Evolutionary conservation across 2,797 vertebrate species (phyloP).

Genomic region (Spinus pinus): DNA sequence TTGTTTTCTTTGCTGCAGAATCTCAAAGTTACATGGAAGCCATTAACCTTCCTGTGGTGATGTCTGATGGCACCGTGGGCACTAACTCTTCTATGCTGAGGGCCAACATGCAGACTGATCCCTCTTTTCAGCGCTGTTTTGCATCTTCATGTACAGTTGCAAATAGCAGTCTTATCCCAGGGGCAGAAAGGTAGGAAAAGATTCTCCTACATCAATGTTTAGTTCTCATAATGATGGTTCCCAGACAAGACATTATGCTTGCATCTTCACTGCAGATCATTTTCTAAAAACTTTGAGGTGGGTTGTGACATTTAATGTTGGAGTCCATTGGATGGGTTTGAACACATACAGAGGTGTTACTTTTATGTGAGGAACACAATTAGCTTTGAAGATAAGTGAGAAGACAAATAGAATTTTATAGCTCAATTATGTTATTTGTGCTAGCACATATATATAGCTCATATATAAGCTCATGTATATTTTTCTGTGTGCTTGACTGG

Average conservation of each 20-base stretch:
- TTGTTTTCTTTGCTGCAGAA: constrained; percentile 69
- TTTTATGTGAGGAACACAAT: not conserved
- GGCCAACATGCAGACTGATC: constrained; percentile 61
- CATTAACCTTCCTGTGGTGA: constrained; percentile 66
- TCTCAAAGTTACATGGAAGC: constrained; percentile 74
- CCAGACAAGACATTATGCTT: not conserved
- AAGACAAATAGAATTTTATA: not conserved
- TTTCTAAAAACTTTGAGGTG: not conserved
- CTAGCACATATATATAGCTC: not conserved
- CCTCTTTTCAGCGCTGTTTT: constrained; percentile 75
- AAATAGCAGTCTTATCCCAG: constrained; percentile 64
- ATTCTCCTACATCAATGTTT: not conserved
- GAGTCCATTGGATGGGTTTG: not conserved
- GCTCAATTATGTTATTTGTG: not conserved
- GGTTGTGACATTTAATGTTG: not conserved
- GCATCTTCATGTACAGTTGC: constrained; percentile 71
- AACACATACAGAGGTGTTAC: not conserved
- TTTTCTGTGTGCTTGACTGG: not conserved
- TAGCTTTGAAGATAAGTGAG: not conserved
- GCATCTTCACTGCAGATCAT: not conserved
- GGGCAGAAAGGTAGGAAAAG: constrained; percentile 80
- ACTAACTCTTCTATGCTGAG: constrained; percentile 68
- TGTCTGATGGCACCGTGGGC: constrained; percentile 70
- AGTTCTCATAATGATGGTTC: not conserved
- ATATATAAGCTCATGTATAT: not conserved